These are phyloP conservation scores for Rousettus leschenaultii DNA, from an alignment of 2,113 vertebrate genomes.

Conservation along the genomic window DNA sequence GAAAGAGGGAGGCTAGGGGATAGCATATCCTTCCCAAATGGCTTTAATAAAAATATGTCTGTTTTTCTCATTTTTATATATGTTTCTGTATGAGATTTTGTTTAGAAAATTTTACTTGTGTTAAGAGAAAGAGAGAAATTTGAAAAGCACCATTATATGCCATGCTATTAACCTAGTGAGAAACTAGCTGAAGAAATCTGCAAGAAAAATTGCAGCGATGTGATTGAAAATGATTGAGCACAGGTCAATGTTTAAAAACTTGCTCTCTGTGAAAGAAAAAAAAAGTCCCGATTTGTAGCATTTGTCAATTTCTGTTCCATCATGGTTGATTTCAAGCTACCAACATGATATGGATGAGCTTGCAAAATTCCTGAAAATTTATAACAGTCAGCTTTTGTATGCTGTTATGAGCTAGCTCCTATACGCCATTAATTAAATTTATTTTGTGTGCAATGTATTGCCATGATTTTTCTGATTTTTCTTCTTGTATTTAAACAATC, in stretches of 20 bases:
- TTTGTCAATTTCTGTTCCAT: not conserved
- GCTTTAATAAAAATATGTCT: not conserved
- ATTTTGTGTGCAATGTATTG: not conserved
- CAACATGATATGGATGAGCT: not conserved
- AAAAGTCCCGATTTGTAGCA: not conserved
- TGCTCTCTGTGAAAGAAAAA: not conserved
- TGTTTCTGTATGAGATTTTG: not conserved
- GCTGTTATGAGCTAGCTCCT: not conserved
- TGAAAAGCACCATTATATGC: not conserved
- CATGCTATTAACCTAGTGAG: not conserved
- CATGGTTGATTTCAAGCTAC: not conserved
- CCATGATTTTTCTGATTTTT: conserved; percentile 5
- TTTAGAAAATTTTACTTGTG: not conserved
- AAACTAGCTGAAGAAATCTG: not conserved
- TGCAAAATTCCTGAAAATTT: conserved; percentile 25
- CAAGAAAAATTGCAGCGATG: not conserved
- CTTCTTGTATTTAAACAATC: conserved; percentile 3
- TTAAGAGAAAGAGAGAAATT: not conserved
- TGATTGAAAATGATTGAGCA: not conserved
- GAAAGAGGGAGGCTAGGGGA: not conserved
- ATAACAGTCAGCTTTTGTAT: not conserved
- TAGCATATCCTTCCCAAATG: not conserved
- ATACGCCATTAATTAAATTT: not conserved
- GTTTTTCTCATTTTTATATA: not conserved
- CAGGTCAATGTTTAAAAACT: conserved; percentile 22